Base-by-base conservation (phyloP, 2,888 invertebrate species). In the Chesias legatella region DNA sequence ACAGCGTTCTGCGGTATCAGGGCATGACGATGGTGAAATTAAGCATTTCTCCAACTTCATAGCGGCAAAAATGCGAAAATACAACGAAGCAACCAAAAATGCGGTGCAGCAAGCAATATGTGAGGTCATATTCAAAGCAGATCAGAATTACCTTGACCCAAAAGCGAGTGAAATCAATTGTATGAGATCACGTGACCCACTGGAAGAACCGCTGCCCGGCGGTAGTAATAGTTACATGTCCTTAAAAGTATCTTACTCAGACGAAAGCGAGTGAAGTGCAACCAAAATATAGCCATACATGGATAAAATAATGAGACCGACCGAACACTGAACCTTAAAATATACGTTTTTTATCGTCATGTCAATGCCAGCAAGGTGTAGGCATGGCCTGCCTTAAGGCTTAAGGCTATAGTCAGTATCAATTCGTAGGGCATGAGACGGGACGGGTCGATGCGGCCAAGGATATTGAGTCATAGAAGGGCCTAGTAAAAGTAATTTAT, bases 41-140 rank as follows among this genome's bases (percentile, higher is more conserved):
- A 51, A 45, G 28, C 60, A 63, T 13, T 75, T 75, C 40, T 51
- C 63, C 1, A 58, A 62, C 9, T 75, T 74, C 39, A 60, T 75
- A 37, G 64, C 64, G 2, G 63, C 50, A 10, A 73, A 74, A 58
- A 70, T 77, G 72, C 73, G 61, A 43, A 72, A 63, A 40, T 75
- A 74, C 37, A 48, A 60, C 0, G 56, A 63, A 21, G 39, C 36
- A 4, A 67, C 65, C 0, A 67, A 67, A 43, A 69, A 68, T 21
- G 50, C 56, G 1, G 71, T 75, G 17, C 72, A 77, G 44, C 62
- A 64, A 39, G 68, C 64, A 3, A 73, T 76, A 37, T 73, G 69
- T 43, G 63, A 75, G 3, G 56, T 76, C 25, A 66, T 77, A 52
- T 74, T 72, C 25, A 67, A 63, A 45, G 73, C 76, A 11, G 76